phyloP scores from a whole-genome alignment of 2,888 invertebrate species.

The Zhuqinia jingwanae region DNA sequence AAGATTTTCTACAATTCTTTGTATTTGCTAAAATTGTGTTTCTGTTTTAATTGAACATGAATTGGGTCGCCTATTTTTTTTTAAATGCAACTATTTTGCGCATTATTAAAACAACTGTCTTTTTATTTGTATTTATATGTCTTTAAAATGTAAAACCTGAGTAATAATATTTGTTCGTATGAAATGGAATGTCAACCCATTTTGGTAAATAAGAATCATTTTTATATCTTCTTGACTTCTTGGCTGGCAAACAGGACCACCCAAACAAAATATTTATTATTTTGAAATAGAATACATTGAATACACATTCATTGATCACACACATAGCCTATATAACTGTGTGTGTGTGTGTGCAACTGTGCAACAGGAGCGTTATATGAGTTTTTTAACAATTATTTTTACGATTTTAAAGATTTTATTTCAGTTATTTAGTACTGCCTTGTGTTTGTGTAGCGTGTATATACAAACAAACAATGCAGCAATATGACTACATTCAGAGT shows the following conservation, averaged over 20 bases:
- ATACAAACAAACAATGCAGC: conserved; percentile 20
- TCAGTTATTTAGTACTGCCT: not conserved
- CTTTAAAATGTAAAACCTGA: too few species aligned
- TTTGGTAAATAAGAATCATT: conserved; percentile 2
- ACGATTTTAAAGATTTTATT: conserved; percentile 30
- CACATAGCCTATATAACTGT: not conserved
- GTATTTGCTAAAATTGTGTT: too few species aligned
- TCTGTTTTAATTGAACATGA: too few species aligned
- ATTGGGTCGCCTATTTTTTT: too few species aligned
- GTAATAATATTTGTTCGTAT: too few species aligned
- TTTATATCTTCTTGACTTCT: not conserved
- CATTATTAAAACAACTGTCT: too few species aligned
- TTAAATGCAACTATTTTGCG: too few species aligned
- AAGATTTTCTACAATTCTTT: not conserved
- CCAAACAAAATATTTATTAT: conserved; percentile 23
- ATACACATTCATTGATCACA: conserved; percentile 1
- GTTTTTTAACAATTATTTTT: conserved; percentile 21
- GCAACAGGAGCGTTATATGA: too few species aligned
- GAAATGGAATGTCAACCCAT: conserved; percentile 23
- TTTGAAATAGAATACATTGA: conserved; percentile 14
- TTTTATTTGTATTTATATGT: too few species aligned
- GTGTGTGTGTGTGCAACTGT: conserved; percentile 1
- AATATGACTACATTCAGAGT: conserved; percentile 1
- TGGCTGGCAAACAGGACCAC: conserved; percentile 14
- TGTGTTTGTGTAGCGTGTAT: not conserved